A percentile compares a stretch with the other conserved stretches of the same genome.
phyloP scores from a whole-genome alignment of 2,113 vertebrate genomes.

The Coryphaenoides rupestris region DNA sequence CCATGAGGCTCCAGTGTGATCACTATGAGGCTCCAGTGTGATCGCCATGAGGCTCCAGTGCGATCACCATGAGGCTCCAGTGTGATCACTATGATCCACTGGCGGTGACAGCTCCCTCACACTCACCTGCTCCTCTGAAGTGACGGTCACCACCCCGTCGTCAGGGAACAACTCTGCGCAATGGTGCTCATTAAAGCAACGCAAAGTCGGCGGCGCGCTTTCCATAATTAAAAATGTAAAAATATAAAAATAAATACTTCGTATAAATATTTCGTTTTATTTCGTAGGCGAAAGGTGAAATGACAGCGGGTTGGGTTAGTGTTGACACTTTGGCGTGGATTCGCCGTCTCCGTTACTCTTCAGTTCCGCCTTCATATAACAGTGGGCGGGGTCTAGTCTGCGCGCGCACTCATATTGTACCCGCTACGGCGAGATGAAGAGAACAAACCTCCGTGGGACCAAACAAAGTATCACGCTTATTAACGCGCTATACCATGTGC shows the following conservation, averaged over 20 bases:
- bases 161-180: slow-evolving; percentile 61
- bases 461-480: not conserved
- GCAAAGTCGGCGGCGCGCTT: slow-evolving; percentile 39
- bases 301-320: not conserved
- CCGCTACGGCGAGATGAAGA: slow-evolving; percentile 40
- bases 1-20: too few species aligned
- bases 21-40: too few species aligned
- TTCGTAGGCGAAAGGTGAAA: too few species aligned
- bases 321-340: slow-evolving; percentile 44
- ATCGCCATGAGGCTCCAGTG: too few species aligned
- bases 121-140: slow-evolving; percentile 75
- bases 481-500: too few species aligned
- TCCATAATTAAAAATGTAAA: too few species aligned
- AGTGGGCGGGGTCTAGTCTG: slow-evolving; percentile 42
- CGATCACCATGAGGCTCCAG: too few species aligned
- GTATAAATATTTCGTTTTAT: too few species aligned
- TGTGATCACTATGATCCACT: too few species aligned
- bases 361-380: slow-evolving; percentile 32
- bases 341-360: slow-evolving; percentile 14
- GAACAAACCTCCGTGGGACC: slow-evolving; percentile 21
- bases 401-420: not conserved
- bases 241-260: too few species aligned
- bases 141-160: slow-evolving; percentile 69
- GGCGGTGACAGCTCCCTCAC: too few species aligned
- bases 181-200: slow-evolving; percentile 66